phyloP scores from a whole-genome alignment of 2,888 invertebrate genomes.

The Agriopis leucophaearia region DNA sequence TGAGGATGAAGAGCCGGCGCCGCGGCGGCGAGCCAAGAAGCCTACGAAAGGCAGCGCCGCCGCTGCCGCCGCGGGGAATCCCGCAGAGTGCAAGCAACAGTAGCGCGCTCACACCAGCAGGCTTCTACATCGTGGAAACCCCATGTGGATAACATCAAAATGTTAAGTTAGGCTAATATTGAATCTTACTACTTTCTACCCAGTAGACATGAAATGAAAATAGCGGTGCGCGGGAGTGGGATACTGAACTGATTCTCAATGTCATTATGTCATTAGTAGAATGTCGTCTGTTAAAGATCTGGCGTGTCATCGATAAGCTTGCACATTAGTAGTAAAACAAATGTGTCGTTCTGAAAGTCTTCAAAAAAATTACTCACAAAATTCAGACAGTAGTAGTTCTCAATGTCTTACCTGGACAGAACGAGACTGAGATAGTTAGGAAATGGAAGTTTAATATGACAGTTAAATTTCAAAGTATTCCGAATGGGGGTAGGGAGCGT shows the following conservation, averaged over 20 bases:
- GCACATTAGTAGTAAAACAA: too few relatives aligned
- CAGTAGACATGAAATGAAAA: background rate
- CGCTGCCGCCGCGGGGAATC: constrained; percentile 65
- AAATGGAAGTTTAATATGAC: too few relatives aligned
- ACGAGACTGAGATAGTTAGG: too few relatives aligned
- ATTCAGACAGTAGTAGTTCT: too few relatives aligned
- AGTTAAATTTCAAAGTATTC: too few relatives aligned
- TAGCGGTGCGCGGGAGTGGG: background rate
- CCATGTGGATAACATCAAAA: constrained; percentile 14
- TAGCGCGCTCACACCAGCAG: constrained; percentile 66
- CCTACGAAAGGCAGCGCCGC: constrained; percentile 51
- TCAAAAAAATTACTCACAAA: too few relatives aligned
- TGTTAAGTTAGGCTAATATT: constrained; percentile 37
- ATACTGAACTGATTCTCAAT: background rate
- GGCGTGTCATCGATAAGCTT: background rate
- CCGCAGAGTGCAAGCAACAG: constrained; percentile 91
- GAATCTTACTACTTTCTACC: constrained; percentile 24
- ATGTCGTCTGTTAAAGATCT: background rate
- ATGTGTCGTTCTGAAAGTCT: too few relatives aligned
- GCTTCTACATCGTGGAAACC: constrained; percentile 37
- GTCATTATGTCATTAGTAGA: too few relatives aligned
- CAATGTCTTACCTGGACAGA: too few relatives aligned
- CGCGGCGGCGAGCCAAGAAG: constrained; percentile 74
- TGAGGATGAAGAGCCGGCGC: constrained; percentile 83
- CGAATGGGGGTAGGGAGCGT: too few relatives aligned